These are phyloP conservation scores for Melipona bicolor DNA, from an alignment of 2,888 invertebrate genomes.

Conservation along the genomic window DNA sequence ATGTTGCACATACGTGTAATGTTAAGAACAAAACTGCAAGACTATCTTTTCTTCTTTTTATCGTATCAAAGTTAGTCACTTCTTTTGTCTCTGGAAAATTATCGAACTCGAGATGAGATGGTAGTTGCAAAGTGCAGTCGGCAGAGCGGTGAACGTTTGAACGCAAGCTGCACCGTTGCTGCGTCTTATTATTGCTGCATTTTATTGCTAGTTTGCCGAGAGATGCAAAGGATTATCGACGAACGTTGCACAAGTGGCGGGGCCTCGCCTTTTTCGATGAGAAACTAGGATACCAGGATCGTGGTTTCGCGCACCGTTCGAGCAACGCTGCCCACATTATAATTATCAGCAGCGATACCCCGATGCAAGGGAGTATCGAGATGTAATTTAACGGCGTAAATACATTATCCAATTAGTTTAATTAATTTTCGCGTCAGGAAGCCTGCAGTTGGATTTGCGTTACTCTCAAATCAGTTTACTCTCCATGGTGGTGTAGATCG, in stretches of 20 bases:
- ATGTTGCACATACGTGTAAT: too few relatives aligned
- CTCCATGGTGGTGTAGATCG: background rate
- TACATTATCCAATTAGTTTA: background rate
- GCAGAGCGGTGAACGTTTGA: background rate
- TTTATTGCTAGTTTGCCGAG: constrained; percentile 11
- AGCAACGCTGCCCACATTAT: background rate
- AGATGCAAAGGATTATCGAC: constrained; percentile 19
- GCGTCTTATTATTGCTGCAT: constrained; percentile 9
- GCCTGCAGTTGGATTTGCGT: background rate
- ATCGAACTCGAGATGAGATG: too few relatives aligned
- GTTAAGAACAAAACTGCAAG: too few relatives aligned
- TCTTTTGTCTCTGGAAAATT: background rate
- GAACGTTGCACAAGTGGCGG: constrained; percentile 8
- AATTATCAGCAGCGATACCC: constrained; percentile 10
- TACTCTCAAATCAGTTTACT: background rate
- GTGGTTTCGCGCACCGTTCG: background rate
- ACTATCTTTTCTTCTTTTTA: background rate
- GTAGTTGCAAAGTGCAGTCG: background rate
- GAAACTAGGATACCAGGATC: constrained; percentile 18
- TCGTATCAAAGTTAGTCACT: background rate
- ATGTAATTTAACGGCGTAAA: background rate
- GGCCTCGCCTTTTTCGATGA: constrained; percentile 38
- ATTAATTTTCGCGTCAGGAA: background rate
- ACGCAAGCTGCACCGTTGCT: background rate
- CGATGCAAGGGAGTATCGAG: background rate